Conservation (phyloP, 2,113 vertebrate species). For the Leptosomus discolor region DNA sequence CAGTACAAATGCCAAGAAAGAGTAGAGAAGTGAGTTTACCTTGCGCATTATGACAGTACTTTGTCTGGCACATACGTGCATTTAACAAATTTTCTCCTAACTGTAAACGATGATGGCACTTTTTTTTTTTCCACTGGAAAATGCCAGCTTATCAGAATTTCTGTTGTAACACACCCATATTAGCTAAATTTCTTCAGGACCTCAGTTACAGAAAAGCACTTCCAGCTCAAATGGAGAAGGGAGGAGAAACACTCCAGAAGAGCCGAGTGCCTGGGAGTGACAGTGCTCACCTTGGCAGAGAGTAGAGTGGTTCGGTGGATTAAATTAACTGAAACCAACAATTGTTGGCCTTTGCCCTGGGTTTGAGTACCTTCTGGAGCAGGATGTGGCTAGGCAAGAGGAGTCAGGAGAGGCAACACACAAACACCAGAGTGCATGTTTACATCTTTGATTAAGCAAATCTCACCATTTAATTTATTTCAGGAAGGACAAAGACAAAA, state of each 20-base stretch:
- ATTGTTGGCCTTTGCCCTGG: background rate
- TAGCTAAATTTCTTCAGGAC: background rate
- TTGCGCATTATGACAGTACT: background rate
- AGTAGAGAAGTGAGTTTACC: background rate
- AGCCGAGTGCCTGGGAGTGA: rapidly evolving
- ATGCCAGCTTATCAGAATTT: background rate
- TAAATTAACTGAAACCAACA: background rate
- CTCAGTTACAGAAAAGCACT: background rate
- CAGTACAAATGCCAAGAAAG: background rate
- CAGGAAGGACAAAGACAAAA: background rate
- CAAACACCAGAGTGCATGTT: background rate
- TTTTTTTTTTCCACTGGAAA: background rate
- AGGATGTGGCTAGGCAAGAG: background rate
- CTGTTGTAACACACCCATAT: background rate
- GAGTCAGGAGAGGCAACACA: background rate
- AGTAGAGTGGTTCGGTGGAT: background rate
- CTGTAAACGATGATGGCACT: rapidly evolving
- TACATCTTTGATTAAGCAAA: background rate
- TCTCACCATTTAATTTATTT: background rate
- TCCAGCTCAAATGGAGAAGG: background rate
- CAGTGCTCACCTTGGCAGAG: background rate
- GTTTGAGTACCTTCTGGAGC: background rate
- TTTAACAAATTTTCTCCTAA: background rate
- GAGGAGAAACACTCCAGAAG: background rate
- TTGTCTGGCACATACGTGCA: background rate